phyloP scores from a whole-genome alignment of 2,888 invertebrate genomes.

The Cheilosia pagana region DNA sequence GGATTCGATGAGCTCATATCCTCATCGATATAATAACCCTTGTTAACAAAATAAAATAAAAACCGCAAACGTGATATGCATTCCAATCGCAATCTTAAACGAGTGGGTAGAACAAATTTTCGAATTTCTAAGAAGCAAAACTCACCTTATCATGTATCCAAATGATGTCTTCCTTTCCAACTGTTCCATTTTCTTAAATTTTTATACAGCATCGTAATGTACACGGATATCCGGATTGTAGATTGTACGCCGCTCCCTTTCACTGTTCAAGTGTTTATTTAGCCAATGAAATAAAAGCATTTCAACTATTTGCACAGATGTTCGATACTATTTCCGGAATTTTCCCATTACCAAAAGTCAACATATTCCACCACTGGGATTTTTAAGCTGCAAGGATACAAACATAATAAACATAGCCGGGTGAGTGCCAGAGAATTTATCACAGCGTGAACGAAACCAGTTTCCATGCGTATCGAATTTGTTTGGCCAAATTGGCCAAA shows the following conservation, averaged over 20 bases:
- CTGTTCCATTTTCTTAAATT: constrained; percentile 72
- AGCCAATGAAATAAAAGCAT: constrained; percentile 43
- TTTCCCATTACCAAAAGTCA: constrained; percentile 20
- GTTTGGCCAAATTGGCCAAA: neutral
- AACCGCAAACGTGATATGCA: too few relatives aligned
- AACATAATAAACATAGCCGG: constrained; percentile 7
- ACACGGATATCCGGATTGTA: constrained; percentile 59
- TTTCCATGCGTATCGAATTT: constrained; percentile 4
- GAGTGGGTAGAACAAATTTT: too few relatives aligned
- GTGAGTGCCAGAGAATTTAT: constrained; percentile 14
- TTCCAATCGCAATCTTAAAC: too few relatives aligned
- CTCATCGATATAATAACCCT: too few relatives aligned
- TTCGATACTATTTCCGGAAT: constrained; percentile 26
- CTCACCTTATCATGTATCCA: constrained; percentile 73
- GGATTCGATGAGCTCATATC: too few relatives aligned
- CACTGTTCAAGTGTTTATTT: constrained; percentile 46
- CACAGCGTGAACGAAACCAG: neutral
- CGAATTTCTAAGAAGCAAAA: neutral
- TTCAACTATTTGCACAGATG: constrained; percentile 57
- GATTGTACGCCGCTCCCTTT: constrained; percentile 42
- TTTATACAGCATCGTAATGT: constrained; percentile 65
- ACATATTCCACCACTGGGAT: constrained; percentile 39
- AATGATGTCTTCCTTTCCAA: constrained; percentile 62
- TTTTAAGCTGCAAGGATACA: constrained; percentile 42
- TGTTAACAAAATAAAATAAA: too few relatives aligned